Base-by-base conservation (phyloP, 2,888 invertebrate genomes). In the Coelogynopora nodosa region DNA sequence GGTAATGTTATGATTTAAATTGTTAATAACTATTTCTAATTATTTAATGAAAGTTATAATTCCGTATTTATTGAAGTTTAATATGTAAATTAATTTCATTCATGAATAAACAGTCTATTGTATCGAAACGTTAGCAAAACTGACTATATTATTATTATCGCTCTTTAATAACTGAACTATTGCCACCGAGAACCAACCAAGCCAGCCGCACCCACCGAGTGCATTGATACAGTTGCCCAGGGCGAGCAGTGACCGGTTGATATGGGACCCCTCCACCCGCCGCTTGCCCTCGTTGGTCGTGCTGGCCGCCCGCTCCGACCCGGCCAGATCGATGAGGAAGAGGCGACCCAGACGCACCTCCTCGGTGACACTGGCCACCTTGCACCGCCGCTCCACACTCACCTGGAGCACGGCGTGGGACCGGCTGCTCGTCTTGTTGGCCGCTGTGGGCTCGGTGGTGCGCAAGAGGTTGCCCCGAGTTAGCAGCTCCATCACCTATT, bases 161-260 rank as follows among this genome's bases (percentile, higher is more conserved):
- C n/a, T n/a, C n/a, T n/a, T n/a, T n/a, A n/a, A n/a, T n/a, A n/a
- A n/a, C n/a, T n/a, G n/a, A n/a, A n/a, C n/a, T n/a, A n/a, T n/a
- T n/a, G n/a, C n/a, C n/a, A n/a, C n/a, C n/a, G n/a, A n/a, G n/a
- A n/a, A n/a, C n/a, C n/a, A n/a, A n/a, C n/a, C n/a, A n/a, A n/a
- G n/a, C n/a, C n/a, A n/a, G n/a, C n/a, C n/a, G n/a, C 49, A 2
- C 91, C 90, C 89, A 84, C 97, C 96, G 26, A 98, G 93, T 0
- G 97, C 97, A 93, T 97, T 98, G 90, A 98, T 98, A 91, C 97
- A 97, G 93, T 98, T 98, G 0, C 96, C 97, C 82, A 98, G 93
- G 0, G 97, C 96, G 85, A 97, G 93, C 13, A 97, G 93, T 0
- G 96, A 96, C 86, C 93, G 94, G 92, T 98, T 98, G 90, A 98